phyloP scores from a whole-genome alignment of 2,797 vertebrate genomes.

The Peromyscus nudipes region DNA sequence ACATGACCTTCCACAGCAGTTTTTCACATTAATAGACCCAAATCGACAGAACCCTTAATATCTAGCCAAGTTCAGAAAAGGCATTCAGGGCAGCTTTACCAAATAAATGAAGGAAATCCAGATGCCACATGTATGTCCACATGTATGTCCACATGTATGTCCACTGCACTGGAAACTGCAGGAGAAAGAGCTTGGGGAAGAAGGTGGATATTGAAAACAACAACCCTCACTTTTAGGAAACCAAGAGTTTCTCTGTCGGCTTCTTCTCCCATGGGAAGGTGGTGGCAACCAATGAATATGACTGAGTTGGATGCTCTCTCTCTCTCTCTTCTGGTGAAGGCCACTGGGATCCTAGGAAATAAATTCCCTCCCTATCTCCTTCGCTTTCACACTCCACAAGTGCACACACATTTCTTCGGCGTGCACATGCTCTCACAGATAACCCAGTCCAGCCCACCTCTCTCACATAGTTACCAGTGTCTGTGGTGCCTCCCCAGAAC shows the following conservation, averaged over 20 bases:
- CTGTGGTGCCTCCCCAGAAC: background rate
- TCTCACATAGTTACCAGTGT: background rate
- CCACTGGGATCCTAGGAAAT: background rate
- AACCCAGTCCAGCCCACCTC: background rate
- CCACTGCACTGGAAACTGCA: background rate
- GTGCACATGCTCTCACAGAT: background rate
- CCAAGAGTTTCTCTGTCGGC: background rate
- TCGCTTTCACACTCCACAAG: background rate
- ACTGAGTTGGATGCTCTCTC: background rate
- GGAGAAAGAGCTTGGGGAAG: background rate
- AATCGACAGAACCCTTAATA: background rate
- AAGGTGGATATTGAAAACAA: conserved; percentile 50
- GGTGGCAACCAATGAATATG: background rate
- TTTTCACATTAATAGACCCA: background rate
- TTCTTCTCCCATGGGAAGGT: background rate
- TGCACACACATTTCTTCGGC: background rate
- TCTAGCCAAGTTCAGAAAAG: background rate
- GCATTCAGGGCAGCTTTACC: background rate
- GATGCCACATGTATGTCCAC: no score
- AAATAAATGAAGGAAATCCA: background rate
- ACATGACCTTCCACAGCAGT: fast-evolving
- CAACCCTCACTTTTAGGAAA: conserved; percentile 8
- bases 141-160: background rate
- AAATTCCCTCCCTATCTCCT: background rate
- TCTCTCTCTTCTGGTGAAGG: conserved; percentile 34